These are phyloP conservation scores for Pyrocoelia pectoralis DNA, from an alignment of 2,888 invertebrate species.

Conservation along the genomic window DNA sequence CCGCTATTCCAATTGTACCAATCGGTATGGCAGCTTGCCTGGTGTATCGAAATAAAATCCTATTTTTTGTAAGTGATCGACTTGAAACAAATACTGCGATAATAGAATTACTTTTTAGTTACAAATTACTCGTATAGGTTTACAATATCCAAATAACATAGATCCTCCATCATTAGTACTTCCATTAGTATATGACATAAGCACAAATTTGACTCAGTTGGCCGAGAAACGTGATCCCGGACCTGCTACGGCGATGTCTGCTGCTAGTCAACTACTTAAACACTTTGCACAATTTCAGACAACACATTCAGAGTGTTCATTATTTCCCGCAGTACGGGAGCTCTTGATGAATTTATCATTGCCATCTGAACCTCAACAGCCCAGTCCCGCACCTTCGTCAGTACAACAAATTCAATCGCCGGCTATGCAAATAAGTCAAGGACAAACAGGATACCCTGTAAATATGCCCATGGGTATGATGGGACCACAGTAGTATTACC, in stretches of 20 bases:
- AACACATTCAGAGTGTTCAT: slow-evolving; percentile 79
- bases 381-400: slow-evolving; percentile 57
- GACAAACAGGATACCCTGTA: slow-evolving; percentile 57
- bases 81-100: background rate
- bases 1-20: slow-evolving; percentile 86
- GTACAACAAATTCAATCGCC: slow-evolving; percentile 66
- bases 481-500: slow-evolving; percentile 50
- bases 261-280: slow-evolving; percentile 71
- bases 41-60: slow-evolving; percentile 84
- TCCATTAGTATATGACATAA: slow-evolving; percentile 90
- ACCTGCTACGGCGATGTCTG: slow-evolving; percentile 67
- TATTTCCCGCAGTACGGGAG: slow-evolving; percentile 92
- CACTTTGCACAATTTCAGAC: slow-evolving; percentile 79
- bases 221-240: slow-evolving; percentile 82
- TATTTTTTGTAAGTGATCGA: slow-evolving; percentile 82
- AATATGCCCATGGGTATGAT: slow-evolving; percentile 60
- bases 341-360: slow-evolving; percentile 83
- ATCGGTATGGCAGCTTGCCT: slow-evolving; percentile 88
- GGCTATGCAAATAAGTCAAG: slow-evolving; percentile 66
- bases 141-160: slow-evolving; percentile 66
- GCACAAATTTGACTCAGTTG: slow-evolving; percentile 84
- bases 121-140: slow-evolving; percentile 75
- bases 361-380: slow-evolving; percentile 78
- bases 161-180: slow-evolving; percentile 81
- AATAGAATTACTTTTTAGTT: slow-evolving; percentile 62